Evolutionary conservation across 2,113 vertebrate species (phyloP).

Genomic region (Panthera tigris): DNA sequence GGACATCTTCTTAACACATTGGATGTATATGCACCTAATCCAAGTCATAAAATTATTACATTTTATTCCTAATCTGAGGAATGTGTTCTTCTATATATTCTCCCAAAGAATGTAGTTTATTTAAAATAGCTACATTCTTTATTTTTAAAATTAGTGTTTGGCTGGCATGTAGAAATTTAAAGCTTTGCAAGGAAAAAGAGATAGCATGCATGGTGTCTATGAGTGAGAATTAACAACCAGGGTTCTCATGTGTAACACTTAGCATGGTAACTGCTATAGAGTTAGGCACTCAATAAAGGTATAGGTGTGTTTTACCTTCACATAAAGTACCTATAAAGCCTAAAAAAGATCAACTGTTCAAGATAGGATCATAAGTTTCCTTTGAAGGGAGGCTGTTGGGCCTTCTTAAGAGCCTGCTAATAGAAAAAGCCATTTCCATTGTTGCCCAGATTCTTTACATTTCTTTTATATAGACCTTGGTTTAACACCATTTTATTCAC

Average conservation of each 20-base stretch:
- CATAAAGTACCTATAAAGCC: not conserved
- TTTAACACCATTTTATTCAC: conserved; percentile 42
- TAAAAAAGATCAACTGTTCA: not conserved
- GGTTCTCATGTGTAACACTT: not conserved
- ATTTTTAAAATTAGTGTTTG: conserved; percentile 33
- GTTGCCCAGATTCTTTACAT: not conserved
- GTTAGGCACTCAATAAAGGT: not conserved
- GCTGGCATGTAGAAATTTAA: conserved; percentile 35
- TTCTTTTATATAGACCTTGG: not conserved
- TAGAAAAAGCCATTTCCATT: not conserved
- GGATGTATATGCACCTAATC: not conserved
- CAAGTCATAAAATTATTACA: not conserved
- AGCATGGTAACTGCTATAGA: not conserved
- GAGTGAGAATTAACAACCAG: not conserved
- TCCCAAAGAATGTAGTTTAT: not conserved
- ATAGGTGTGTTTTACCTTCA: not conserved
- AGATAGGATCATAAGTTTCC: not conserved
- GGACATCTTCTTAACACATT: not conserved
- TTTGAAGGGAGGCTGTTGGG: not conserved
- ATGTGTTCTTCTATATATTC: not conserved
- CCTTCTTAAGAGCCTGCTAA: not conserved
- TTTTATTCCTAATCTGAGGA: conserved; percentile 48
- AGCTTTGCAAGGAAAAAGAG: not conserved
- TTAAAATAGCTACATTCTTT: conserved; percentile 12
- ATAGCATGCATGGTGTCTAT: not conserved